Evolutionary conservation across 2,797 vertebrate genomes (phyloP), one percentile per base, ranked within the genome.

Genomic region (Enteromius afrohamiltoni): DNA sequence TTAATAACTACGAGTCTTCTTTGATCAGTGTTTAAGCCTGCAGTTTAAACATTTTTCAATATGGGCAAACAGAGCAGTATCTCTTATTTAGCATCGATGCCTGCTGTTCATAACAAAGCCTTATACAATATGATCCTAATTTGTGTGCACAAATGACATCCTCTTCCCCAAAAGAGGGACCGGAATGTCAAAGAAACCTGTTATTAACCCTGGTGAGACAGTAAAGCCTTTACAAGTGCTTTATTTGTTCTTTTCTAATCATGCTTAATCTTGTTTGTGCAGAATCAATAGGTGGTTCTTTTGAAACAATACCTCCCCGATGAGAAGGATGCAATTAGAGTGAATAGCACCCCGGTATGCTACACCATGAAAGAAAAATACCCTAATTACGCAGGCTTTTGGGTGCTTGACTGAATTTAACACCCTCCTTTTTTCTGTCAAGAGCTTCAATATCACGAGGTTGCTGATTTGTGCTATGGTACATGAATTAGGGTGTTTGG

Each of bases 261-360:
- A 89, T 88, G 88, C 88, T 90, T 93, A 94, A 94, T 93, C 93
- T 93, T 92, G 91, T 94, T 93, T 93, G 89, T 85, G 87, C 64
- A 51, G 88, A 80, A 92, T 93, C 92, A 91, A 94, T 93, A 91
- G 82, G 80, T 40, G 87, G 81, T 91, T 89, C 85, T 84, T 83
- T 79, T 89, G 88, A 91, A 55, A 88, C 86, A 91, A 91, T 3
- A 85, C 85, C 85, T 83, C 89, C 89, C 89, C 70, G 86, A 89
- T 92, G 91, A 88, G 91, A 90, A 23, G 65, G 79, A 84, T 77
- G 88, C 88, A 92, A 92, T 91, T 91, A 87, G 84, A 88, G 68
- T 80, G 86, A 78, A 80, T 85, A 40, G 65, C 82, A 80, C 77
- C 77, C 67, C 9, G 13, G 67, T 19, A 79, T 85, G 87, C 81